Conservation (phyloP, 2,888 invertebrate genomes). For the Sthenelais limicola region DNA sequence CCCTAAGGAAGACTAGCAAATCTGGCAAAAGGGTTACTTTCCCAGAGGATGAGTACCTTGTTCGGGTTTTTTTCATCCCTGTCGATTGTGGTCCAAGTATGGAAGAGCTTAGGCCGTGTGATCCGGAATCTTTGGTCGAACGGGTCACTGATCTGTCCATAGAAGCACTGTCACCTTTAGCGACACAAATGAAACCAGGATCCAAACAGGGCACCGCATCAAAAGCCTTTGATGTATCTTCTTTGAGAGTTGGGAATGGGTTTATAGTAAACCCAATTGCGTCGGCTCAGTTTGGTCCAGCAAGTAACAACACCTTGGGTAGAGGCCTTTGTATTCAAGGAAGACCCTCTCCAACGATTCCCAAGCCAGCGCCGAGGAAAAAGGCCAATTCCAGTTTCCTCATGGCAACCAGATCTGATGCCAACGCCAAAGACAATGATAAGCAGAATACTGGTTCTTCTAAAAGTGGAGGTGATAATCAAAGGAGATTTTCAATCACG, state of each 20-base stretch:
- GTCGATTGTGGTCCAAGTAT: constrained; percentile 10
- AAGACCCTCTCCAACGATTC: constrained; percentile 13
- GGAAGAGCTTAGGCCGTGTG: constrained; percentile 23
- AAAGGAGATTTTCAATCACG: no score
- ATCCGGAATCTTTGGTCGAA: constrained; percentile 6
- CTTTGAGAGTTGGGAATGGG: background rate
- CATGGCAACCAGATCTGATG: no score
- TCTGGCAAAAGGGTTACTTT: constrained; percentile 22
- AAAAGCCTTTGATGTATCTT: background rate
- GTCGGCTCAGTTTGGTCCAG: background rate
- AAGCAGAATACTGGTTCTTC: no score
- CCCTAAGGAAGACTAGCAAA: no score
- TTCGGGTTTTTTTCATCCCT: constrained; percentile 14
- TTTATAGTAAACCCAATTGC: background rate
- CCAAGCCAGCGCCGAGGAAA: constrained; percentile 21
- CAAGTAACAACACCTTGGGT: constrained; percentile 5
- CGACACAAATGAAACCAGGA: background rate
- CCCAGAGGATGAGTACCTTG: constrained; percentile 7
- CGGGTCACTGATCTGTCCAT: constrained; percentile 1
- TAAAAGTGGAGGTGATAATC: no score
- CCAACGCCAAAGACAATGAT: no score
- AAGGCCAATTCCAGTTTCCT: no score
- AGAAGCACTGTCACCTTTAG: background rate
- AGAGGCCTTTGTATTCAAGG: constrained; percentile 21
- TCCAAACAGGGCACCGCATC: no score